These are phyloP conservation scores for Phalacrocorax aristotelis DNA, from an alignment of 2,113 vertebrate species.

Conservation along the genomic window DNA sequence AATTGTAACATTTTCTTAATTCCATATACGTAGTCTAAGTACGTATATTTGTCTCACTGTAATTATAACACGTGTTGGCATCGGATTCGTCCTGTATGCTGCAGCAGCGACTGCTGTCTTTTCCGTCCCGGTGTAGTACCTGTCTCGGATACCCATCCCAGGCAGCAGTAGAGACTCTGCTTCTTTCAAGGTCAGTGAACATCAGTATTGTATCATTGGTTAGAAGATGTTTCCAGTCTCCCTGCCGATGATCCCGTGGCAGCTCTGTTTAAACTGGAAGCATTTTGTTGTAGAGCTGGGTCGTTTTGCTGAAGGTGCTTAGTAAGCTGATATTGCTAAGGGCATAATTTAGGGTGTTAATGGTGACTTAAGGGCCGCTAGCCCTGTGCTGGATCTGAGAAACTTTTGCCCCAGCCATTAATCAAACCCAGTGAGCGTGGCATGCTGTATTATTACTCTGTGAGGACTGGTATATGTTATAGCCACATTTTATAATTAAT, in stretches of 20 bases:
- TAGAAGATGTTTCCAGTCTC: neutral
- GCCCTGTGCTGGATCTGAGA: neutral
- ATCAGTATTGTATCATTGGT: neutral
- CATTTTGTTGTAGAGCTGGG: too few relatives aligned
- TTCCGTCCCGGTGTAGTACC: neutral
- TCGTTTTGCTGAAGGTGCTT: neutral
- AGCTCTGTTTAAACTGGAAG: neutral
- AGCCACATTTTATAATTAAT: neutral
- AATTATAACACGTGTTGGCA: neutral
- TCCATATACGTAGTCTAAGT: neutral
- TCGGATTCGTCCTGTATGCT: neutral
- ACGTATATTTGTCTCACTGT: neutral
- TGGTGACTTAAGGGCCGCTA: neutral
- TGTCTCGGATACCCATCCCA: neutral
- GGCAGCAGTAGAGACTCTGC: neutral
- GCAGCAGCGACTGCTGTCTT: neutral
- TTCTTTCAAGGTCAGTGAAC: neutral
- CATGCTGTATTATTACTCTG: neutral
- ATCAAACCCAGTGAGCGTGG: neutral
- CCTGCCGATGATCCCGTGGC: accelerated
- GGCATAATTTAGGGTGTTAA: neutral
- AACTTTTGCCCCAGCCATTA: neutral
- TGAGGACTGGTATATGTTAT: accelerated
- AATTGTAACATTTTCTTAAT: neutral
- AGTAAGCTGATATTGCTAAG: neutral